Evolutionary conservation across 2,797 vertebrate genomes (phyloP).

Genomic region (Epinephelus coioides): DNA sequence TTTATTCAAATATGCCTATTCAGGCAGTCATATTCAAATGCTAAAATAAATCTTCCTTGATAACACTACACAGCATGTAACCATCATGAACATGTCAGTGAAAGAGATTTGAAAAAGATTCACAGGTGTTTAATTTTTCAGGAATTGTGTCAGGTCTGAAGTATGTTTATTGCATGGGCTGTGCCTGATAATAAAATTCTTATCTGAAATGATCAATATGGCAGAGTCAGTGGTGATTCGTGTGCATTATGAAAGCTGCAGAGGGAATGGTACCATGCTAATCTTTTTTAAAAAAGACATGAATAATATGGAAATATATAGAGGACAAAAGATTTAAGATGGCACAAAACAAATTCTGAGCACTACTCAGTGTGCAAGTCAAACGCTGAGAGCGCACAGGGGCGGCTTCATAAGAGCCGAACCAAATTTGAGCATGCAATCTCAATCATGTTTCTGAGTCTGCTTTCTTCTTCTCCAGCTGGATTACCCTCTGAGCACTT

Average conservation of each 20-base stretch:
- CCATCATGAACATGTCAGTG: constrained; percentile 46
- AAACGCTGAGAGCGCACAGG: not conserved
- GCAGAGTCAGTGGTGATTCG: constrained; percentile 31
- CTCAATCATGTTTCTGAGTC: not conserved
- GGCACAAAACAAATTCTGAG: not conserved
- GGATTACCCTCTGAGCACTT: not conserved
- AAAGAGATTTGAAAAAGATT: constrained; percentile 53
- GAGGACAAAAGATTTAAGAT: not conserved
- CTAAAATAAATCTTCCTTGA: constrained; percentile 63
- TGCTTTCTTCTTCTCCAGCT: not conserved
- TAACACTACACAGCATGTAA: constrained; percentile 54
- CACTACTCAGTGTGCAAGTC: not conserved
- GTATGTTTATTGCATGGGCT: constrained; percentile 20
- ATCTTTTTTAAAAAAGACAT: constrained; percentile 34
- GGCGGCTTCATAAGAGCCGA: not conserved
- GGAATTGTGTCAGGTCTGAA: constrained; percentile 5
- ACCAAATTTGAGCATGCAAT: not conserved
- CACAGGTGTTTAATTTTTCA: constrained; percentile 61
- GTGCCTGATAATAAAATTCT: constrained; percentile 40
- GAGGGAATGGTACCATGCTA: constrained; percentile 6
- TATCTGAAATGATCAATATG: constrained; percentile 54
- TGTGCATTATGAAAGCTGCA: constrained; percentile 25
- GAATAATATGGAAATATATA: constrained; percentile 18
- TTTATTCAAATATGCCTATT: constrained; percentile 62
- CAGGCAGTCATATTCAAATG: constrained; percentile 59